phyloP scores from a whole-genome alignment of 2,113 vertebrate genomes.

The Boulengeromyrus knoepffleri region DNA sequence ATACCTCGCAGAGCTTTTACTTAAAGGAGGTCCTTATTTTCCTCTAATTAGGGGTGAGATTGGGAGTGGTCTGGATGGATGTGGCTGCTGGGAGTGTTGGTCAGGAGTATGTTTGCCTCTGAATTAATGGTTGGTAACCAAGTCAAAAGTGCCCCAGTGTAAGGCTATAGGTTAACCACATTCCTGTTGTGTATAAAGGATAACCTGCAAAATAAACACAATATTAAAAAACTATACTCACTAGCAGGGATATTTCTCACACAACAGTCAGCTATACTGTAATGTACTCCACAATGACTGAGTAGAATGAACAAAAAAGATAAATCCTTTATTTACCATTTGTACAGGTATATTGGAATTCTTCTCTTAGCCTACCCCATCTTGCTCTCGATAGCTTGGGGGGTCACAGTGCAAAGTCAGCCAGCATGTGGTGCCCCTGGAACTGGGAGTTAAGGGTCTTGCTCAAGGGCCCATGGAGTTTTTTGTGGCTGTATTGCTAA shows the following conservation, averaged over 20 bases:
- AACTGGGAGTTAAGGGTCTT: neutral
- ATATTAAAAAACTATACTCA: neutral
- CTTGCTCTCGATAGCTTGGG: neutral
- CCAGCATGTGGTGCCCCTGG: neutral
- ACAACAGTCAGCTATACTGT: neutral
- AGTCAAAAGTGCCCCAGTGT: neutral
- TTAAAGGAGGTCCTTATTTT: neutral
- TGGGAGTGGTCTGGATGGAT: neutral
- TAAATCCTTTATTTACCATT: neutral
- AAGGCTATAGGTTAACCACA: neutral
- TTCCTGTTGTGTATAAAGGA: neutral
- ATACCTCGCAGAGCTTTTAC: neutral
- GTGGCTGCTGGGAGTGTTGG: neutral
- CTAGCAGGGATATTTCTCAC: neutral
- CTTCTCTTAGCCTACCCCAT: neutral
- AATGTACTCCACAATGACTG: neutral
- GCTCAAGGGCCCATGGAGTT: neutral
- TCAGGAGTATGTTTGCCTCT: neutral
- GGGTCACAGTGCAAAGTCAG: neutral
- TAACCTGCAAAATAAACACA: neutral
- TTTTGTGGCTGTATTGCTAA: neutral
- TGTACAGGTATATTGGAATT: neutral
- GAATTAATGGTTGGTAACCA: neutral
- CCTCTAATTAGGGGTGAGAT: neutral
- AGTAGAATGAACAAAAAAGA: neutral